Base-by-base conservation (phyloP, 1,140 invertebrate species). In the Hypsibius dujardini region DNA sequence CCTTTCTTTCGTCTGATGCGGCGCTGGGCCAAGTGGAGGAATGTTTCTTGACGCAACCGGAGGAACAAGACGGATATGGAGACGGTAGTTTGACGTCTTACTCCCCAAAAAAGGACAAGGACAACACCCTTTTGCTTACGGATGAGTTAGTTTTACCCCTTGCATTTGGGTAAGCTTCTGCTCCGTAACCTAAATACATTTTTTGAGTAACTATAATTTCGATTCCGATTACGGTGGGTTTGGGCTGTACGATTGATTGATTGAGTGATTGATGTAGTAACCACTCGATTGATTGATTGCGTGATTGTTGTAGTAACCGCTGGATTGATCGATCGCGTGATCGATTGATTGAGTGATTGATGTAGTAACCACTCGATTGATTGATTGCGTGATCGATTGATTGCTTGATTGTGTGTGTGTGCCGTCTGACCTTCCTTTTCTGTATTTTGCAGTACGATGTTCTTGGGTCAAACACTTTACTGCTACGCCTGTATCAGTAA, bases 401-500 rank as follows among this genome's bases (percentile, higher is more conserved):
- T 56, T 56, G 7, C n/a, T 56, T 56, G 50, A 7, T 56, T 56
- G 7, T 56, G 7, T 7, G n/a, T 7, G 7, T 56, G 50, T 56
- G n/a, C 7, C 7, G 50, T 56, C 50, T 7, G 7, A 7, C 7
- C 7, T 7, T 7, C 50, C n/a, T 56, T n/a, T 7, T 56, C 7
- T n/a, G 7, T 56, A 7, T 56, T 7, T 56, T 56, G n/a, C 50
- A 56, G 50, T 7, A 56, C 50, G n/a, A 56, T 56, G 50, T 56
- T 56, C 50, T 56, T 56, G 50, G 50, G 50, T 7, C 50, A 56
- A n/a, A 56, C 50, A 56, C 50, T 56, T n/a, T n/a, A 56, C n/a
- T 56, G 50, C 50, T 56, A 56, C 50, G n/a, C n/a, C n/a, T 56
- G 50, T n/a, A n/a, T 56, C 50, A 56, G 50, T n/a, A 56, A 56